Evolutionary conservation across 2,797 vertebrate species (phyloP).

Genomic region (Scyliorhinus canicula): DNA sequence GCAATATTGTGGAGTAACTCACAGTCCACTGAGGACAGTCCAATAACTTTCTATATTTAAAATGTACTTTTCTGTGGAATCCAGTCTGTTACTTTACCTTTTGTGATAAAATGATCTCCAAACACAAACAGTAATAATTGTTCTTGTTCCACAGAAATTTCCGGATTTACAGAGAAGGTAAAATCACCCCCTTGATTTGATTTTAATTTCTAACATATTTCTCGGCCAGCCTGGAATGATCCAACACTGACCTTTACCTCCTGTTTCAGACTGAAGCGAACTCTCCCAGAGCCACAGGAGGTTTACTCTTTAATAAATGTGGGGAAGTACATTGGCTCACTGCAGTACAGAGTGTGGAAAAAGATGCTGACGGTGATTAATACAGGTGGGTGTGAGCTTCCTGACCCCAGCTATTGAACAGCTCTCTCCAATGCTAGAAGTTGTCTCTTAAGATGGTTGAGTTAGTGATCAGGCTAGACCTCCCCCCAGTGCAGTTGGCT

Average conservation of each 20-base stretch:
- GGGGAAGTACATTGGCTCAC: neutral
- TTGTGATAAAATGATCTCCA: neutral
- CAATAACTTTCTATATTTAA: neutral
- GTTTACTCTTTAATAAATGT: slow-evolving; percentile 23
- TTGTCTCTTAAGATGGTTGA: neutral
- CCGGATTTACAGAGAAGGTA: neutral
- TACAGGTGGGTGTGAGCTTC: neutral
- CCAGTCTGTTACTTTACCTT: neutral
- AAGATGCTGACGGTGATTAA: neutral
- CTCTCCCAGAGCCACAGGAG: neutral
- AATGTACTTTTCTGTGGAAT: neutral
- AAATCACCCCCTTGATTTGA: too few species aligned
- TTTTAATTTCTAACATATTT: neutral
- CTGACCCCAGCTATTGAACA: neutral
- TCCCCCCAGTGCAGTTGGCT: neutral
- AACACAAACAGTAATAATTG: neutral
- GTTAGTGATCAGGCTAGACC: neutral
- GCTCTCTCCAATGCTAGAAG: neutral
- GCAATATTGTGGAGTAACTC: neutral
- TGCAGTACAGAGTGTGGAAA: slow-evolving; percentile 19
- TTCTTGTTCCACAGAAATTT: neutral
- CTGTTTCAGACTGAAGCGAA: neutral
- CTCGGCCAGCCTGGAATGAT: neutral
- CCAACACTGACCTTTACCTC: neutral
- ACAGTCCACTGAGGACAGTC: neutral